A percentile compares a stretch with the other conserved stretches of the same genome.
phyloP scores from a whole-genome alignment of 2,888 invertebrate genomes.

The Agrotis clavis region DNA sequence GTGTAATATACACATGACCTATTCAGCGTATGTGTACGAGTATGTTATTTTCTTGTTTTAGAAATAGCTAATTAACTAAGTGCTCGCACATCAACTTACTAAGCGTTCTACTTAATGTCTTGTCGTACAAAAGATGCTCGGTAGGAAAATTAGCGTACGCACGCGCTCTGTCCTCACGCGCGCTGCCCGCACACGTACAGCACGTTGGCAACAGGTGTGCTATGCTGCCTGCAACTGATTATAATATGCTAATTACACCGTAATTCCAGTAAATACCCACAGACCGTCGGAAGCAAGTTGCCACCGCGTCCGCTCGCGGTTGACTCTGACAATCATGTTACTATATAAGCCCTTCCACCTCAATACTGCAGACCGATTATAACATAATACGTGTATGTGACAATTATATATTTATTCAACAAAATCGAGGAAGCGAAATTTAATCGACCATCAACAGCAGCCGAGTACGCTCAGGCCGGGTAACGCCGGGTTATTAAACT shows the following conservation, averaged over 20 bases:
- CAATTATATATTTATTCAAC: slow-evolving; percentile 27
- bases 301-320: too few species aligned
- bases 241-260: too few species aligned
- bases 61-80: background rate
- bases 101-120: background rate
- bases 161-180: too few species aligned
- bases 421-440: background rate
- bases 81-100: background rate
- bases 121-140: too few species aligned
- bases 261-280: too few species aligned
- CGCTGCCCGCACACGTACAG: too few species aligned
- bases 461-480: background rate
- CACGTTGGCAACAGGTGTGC: too few species aligned
- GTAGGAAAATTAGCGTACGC: too few species aligned
- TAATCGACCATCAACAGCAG: background rate
- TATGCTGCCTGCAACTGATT: too few species aligned
- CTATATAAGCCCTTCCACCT: background rate
- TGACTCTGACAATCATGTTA: too few species aligned
- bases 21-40: background rate
- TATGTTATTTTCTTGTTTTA: slow-evolving; percentile 3
- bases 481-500: background rate
- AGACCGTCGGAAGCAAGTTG: too few species aligned
- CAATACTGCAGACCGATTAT: background rate
- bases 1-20: background rate
- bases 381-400: slow-evolving; percentile 21